Conservation (phyloP, 1,140 invertebrate species). For the Chrysomallon squamiferum region DNA sequence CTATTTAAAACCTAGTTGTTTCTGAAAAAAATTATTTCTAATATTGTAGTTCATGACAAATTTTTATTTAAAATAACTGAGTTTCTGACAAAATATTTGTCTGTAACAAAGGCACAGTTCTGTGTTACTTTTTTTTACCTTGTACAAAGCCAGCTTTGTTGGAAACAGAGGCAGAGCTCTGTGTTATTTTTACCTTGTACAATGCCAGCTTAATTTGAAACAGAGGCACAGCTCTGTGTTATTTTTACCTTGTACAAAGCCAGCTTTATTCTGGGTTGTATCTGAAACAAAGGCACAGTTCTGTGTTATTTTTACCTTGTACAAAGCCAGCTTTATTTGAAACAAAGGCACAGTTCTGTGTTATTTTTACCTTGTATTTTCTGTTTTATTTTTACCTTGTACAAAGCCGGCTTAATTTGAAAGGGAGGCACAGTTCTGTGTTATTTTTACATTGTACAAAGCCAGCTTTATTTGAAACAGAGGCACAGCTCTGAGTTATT, state of each 20-base stretch:
- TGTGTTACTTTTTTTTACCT: slow-evolving; percentile 15
- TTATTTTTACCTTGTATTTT: no score
- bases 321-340: slow-evolving; percentile 33
- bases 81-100: no score
- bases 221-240: background rate
- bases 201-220: slow-evolving; percentile 54
- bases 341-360: background rate
- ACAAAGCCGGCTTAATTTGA: slow-evolving; percentile 53
- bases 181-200: slow-evolving; percentile 60
- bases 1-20: no score
- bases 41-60: no score
- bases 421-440: background rate
- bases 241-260: slow-evolving; percentile 36
- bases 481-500: slow-evolving; percentile 51
- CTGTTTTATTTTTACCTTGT: slow-evolving; percentile 57
- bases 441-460: slow-evolving; percentile 37
- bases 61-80: no score
- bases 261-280: background rate
- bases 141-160: slow-evolving; percentile 27
- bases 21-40: no score
- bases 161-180: slow-evolving; percentile 37
- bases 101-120: background rate
- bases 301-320: slow-evolving; percentile 43
- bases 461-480: background rate
- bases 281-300: slow-evolving; percentile 31